Percentiles rank a stretch among this genome's conserved stretches.
Conservation (phyloP, 2,797 vertebrate species). For the Gorsachius magnificus region DNA sequence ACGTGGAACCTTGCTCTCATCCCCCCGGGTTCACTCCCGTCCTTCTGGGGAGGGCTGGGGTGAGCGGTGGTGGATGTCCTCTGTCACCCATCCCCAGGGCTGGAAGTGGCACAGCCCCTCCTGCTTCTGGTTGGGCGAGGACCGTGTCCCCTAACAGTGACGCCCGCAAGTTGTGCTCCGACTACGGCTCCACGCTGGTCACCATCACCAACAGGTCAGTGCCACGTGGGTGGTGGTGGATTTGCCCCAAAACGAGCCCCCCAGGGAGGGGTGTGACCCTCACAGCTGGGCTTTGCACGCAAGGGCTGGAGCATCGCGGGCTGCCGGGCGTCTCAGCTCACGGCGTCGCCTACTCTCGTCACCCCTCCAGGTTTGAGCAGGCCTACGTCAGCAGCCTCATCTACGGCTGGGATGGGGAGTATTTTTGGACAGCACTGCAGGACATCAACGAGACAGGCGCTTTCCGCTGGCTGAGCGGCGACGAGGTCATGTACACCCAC, state of each 20-base stretch:
- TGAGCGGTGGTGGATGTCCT: neutral
- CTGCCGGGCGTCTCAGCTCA: accelerated
- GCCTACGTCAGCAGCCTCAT: constrained; percentile 93
- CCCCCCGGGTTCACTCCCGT: neutral
- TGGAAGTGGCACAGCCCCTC: constrained; percentile 97
- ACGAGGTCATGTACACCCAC: constrained; percentile 90
- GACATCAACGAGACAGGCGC: constrained; percentile 81
- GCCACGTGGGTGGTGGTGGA: accelerated
- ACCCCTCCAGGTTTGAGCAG: constrained; percentile 88
- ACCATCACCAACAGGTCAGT: constrained; percentile 90
- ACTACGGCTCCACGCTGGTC: constrained; percentile 81
- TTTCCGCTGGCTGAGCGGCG: constrained; percentile 90
- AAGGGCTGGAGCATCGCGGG: neutral
- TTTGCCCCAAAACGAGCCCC: neutral
- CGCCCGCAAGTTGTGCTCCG: constrained; percentile 84
- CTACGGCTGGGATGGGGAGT: constrained; percentile 84
- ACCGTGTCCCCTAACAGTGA: constrained; percentile 84
- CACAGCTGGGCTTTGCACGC: accelerated
- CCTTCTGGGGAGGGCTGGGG: neutral
- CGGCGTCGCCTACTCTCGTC: accelerated
- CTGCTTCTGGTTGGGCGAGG: constrained; percentile 93
- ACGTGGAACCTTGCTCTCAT: accelerated
- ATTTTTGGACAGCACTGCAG: constrained; percentile 90
- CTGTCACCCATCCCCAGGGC: constrained; percentile 75
- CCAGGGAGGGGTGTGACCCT: neutral